Evolutionary conservation across 2,113 vertebrate species (phyloP), one percentile per base, ranked within the genome.

Genomic region (Cottus gobio): DNA sequence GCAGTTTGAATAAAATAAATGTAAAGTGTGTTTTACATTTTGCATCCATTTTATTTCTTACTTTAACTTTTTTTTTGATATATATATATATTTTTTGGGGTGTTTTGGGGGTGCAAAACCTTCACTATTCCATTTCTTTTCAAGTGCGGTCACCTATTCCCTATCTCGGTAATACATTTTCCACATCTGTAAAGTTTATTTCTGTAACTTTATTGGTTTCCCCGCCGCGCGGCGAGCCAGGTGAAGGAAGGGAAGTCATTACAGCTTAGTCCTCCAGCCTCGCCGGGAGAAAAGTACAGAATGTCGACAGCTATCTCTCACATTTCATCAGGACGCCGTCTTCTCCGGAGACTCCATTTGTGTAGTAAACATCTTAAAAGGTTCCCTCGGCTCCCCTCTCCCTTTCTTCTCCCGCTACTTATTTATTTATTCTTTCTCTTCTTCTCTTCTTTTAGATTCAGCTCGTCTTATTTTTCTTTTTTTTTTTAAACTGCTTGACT

Each of bases 311-410:
- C 91, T 93, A 93, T 94, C 92, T 92, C 85, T 90, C 90, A 83
- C 70, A 79, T 90, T 93, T 87, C 87, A 89, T 90, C 89, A 74
- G 85, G 72, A 85, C 76, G 87, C 86, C 13, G 88, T 87, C 88
- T 83, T 88, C 85, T 83, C 84, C 79, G 84, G 87, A 90, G 87
- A 89, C 88, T 86, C 87, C 93, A 90, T 92, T 90, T 90, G 90
- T 92, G 91, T 91, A 83, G 91, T 89, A 92, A 94, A 95, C 91
- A 93, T 91, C 93, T 93, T 93, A 89, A 91, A 92, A 94, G 90
- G 89, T 83, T 90, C 81, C 84, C 87, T 78, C 18, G 77, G 71
- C 90, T 91, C 84, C 84, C 80, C 81, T 85, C 83, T 87, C 72
- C 82, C 81, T 92, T 90, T 90, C 86, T 91, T 86, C 87, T 84